Percentiles rank a stretch among this genome's conserved stretches.
Conservation (phyloP, 2,888 invertebrate species). For the Syrphus vitripennis region DNA sequence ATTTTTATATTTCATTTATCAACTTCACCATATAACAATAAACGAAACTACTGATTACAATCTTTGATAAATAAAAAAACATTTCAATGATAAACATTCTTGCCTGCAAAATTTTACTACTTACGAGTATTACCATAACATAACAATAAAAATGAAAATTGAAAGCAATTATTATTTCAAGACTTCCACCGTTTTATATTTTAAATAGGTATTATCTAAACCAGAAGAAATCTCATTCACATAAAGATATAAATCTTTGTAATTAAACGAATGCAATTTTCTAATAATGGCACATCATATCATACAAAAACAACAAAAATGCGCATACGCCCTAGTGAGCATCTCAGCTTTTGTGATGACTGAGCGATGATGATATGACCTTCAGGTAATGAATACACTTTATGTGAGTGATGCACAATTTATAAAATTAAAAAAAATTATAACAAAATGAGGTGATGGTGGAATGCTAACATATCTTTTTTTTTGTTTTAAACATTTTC, state of each 20-base stretch:
- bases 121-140: neutral
- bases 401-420: neutral
- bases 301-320: neutral
- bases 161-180: constrained; percentile 1
- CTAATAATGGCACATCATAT: neutral
- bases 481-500: neutral
- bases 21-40: neutral
- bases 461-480: neutral
- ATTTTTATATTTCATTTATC: neutral
- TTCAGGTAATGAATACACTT: constrained; percentile 3
- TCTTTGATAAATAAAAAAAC: neutral
- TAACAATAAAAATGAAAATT: constrained; percentile 4
- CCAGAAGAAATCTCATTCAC: constrained; percentile 10
- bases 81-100: neutral
- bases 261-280: constrained; percentile 44
- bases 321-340: constrained; percentile 41
- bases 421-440: neutral
- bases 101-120: neutral
- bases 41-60: neutral
- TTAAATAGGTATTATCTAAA: neutral
- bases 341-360: neutral
- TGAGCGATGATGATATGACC: neutral
- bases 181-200: neutral
- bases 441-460: neutral
- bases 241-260: constrained; percentile 3